These are phyloP conservation scores for Copidosoma aretas DNA, from an alignment of 2,888 invertebrate genomes.

Conservation along the genomic window DNA sequence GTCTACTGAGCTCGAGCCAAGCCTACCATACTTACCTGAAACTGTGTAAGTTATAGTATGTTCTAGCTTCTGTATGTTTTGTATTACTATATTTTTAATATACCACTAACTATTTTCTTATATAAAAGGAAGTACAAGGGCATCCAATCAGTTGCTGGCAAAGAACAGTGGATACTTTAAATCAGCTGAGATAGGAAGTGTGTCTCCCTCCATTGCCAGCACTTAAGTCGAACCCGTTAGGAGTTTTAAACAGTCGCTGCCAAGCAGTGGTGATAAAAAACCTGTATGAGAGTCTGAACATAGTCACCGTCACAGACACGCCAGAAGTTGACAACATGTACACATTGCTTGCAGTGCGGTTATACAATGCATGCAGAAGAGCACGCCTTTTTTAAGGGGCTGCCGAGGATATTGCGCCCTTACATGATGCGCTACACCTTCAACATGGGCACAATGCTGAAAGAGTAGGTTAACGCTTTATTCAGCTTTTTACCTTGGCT, in stretches of 20 bases:
- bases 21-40: no score
- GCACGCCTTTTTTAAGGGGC: slow-evolving; percentile 90
- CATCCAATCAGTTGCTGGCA: no score
- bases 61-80: no score
- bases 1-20: no score
- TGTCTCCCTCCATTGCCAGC: slow-evolving; percentile 92
- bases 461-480: slow-evolving; percentile 96
- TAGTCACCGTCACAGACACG: slow-evolving; percentile 96
- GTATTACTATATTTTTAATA: no score
- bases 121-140: no score
- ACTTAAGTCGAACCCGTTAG: slow-evolving; percentile 91
- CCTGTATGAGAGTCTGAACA: slow-evolving; percentile 91
- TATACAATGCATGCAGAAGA: slow-evolving; percentile 96
- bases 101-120: no score
- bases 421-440: slow-evolving; percentile 98
- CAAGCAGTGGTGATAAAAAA: slow-evolving; percentile 97
- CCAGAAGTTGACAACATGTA: slow-evolving; percentile 98
- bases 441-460: slow-evolving; percentile 96
- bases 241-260: slow-evolving; percentile 97
- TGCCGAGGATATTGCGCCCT: slow-evolving; percentile 92
- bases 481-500: slow-evolving; percentile 93
- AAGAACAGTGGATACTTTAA: no score
- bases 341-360: slow-evolving; percentile 93
- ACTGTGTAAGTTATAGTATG: no score
- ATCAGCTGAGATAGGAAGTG: no score